A percentile compares a stretch with the other conserved stretches of the same genome.
phyloP scores from a whole-genome alignment of 2,888 invertebrate species.

The Microplitis manilae region DNA sequence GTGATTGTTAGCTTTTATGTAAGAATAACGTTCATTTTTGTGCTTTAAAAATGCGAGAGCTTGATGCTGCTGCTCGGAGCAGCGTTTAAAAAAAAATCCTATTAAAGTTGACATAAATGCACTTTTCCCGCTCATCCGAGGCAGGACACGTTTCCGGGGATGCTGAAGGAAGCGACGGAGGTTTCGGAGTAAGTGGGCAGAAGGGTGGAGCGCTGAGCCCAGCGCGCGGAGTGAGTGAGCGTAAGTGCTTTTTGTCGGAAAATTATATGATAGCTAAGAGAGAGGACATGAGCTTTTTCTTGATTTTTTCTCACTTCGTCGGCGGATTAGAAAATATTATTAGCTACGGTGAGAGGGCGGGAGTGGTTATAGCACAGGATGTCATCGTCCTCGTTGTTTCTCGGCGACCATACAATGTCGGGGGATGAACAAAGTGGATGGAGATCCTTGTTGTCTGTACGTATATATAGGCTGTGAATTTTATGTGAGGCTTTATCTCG shows the following conservation, averaged over 20 bases:
- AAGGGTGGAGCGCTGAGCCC: conserved; percentile 43
- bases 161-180: conserved; percentile 34
- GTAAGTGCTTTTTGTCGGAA: conserved; percentile 70
- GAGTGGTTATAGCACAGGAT: conserved; percentile 51
- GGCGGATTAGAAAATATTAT: conserved; percentile 70
- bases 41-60: conserved; percentile 21
- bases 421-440: conserved; percentile 44
- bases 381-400: conserved; percentile 15
- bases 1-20: not conserved
- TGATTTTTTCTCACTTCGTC: conserved; percentile 52
- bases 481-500: conserved; percentile 61
- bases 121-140: conserved; percentile 58
- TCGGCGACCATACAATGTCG: conserved; percentile 41
- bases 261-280: conserved; percentile 66
- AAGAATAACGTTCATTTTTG: not conserved
- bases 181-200: conserved; percentile 39
- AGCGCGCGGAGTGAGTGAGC: conserved; percentile 53
- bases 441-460: conserved; percentile 37
- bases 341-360: conserved; percentile 60
- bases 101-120: conserved; percentile 62
- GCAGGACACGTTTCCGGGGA: conserved; percentile 59
- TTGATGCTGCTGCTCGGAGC: not conserved
- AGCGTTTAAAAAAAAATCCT: conserved; percentile 53
- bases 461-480: conserved; percentile 56
- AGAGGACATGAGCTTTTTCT: conserved; percentile 56